Conservation (phyloP, 2,888 invertebrate genomes). For the Lasiommata megera region DNA sequence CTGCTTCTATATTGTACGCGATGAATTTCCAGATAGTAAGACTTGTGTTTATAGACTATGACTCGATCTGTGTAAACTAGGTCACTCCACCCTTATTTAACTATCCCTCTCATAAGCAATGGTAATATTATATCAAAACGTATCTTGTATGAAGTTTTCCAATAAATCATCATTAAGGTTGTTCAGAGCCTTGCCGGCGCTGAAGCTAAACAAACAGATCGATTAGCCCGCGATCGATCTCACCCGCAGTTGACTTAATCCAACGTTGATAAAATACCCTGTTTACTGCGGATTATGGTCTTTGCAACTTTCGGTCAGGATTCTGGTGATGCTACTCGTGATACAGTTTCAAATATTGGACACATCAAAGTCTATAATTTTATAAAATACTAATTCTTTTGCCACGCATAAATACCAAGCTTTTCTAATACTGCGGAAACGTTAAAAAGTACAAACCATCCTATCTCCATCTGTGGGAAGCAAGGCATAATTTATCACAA, state of each 20-base stretch:
- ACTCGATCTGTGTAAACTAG: too few relatives aligned
- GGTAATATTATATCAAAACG: not conserved
- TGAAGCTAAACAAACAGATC: not conserved
- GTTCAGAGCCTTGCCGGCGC: not conserved
- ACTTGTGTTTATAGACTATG: too few relatives aligned
- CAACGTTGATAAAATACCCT: conserved; percentile 1
- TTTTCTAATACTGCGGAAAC: too few relatives aligned
- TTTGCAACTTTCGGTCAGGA: not conserved
- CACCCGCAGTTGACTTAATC: not conserved
- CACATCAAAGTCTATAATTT: too few relatives aligned
- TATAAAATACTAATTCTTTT: too few relatives aligned
- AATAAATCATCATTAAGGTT: not conserved
- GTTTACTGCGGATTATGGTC: conserved; percentile 3
- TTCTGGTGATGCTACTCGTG: not conserved
- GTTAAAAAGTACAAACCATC: too few relatives aligned
- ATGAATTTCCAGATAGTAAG: too few relatives aligned
- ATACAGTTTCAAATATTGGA: not conserved
- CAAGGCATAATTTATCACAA: too few relatives aligned
- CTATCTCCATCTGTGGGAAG: too few relatives aligned
- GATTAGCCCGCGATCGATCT: not conserved
- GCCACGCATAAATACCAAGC: too few relatives aligned
- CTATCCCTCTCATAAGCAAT: not conserved
- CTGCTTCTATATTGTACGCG: too few relatives aligned
- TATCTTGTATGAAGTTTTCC: not conserved
- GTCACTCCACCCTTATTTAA: too few relatives aligned